phyloP scores from a whole-genome alignment of 2,113 vertebrate species.

The Alethe castanea region DNA sequence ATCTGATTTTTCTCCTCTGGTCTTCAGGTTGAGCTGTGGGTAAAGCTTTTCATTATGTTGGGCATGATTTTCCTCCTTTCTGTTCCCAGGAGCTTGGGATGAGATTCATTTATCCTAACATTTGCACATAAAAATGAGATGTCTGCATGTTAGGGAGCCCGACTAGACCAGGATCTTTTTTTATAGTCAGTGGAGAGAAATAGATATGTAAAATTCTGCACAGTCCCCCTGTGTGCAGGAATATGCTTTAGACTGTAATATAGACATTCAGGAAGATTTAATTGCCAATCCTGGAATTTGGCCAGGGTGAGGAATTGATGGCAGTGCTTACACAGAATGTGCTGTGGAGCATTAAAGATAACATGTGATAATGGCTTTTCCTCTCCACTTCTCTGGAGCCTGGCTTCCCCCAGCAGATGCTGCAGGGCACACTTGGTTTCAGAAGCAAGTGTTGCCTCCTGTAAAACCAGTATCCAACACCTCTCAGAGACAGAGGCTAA shows the following conservation, averaged over 20 bases:
- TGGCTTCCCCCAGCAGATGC: neutral
- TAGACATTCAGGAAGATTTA: constrained; percentile 11
- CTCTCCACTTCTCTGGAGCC: neutral
- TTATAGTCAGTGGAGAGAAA: constrained; percentile 22
- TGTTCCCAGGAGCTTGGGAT: neutral
- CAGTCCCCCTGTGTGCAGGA: neutral
- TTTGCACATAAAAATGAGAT: constrained; percentile 46
- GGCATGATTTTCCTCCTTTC: neutral
- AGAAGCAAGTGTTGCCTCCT: neutral
- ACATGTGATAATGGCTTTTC: neutral
- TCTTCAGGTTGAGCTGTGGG: neutral
- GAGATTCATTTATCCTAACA: constrained; percentile 20
- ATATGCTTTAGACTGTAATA: neutral
- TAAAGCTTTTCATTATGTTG: constrained; percentile 1
- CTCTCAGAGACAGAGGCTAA: neutral
- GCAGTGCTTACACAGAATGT: neutral
- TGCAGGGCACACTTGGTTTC: neutral
- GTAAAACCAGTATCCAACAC: neutral
- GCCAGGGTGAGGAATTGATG: constrained; percentile 15
- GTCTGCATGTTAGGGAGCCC: constrained; percentile 1
- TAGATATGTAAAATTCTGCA: neutral
- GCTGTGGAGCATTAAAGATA: constrained; percentile 1
- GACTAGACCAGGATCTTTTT: neutral
- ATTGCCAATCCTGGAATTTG: neutral
- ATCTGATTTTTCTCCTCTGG: neutral